Evolutionary conservation across 2,113 vertebrate genomes (phyloP).

Genomic region (Pholis gunnellus): DNA sequence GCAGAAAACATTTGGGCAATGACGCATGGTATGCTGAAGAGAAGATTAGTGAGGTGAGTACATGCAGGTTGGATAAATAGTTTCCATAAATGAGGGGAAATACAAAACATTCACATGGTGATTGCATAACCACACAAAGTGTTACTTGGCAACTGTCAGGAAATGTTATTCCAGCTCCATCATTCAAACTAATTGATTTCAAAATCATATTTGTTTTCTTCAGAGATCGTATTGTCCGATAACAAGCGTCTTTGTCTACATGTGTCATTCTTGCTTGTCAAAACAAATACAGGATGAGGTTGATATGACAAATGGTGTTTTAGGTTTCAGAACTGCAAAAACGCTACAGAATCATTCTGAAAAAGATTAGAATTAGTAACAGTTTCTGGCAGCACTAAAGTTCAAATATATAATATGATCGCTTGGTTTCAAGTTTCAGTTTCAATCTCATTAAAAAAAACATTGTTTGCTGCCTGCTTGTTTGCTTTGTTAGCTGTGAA

Average conservation of each 20-base stretch:
- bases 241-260: neutral
- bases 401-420: neutral
- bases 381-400: no score
- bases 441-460: neutral
- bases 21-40: neutral
- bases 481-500: neutral
- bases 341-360: no score
- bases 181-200: neutral
- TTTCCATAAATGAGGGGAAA: neutral
- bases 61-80: neutral
- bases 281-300: neutral
- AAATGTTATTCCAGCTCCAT: neutral
- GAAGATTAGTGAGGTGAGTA: neutral
- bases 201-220: neutral
- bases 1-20: neutral
- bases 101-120: neutral
- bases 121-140: neutral
- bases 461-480: no score
- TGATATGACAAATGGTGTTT: neutral
- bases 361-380: no score
- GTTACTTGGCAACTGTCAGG: no score
- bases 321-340: no score
- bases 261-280: neutral
- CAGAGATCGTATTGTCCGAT: neutral
- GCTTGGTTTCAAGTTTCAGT: neutral